Evolutionary conservation across 2,113 vertebrate species (phyloP), one percentile per base, ranked within the genome.

Genomic region (Proterorhinus semilunaris): DNA sequence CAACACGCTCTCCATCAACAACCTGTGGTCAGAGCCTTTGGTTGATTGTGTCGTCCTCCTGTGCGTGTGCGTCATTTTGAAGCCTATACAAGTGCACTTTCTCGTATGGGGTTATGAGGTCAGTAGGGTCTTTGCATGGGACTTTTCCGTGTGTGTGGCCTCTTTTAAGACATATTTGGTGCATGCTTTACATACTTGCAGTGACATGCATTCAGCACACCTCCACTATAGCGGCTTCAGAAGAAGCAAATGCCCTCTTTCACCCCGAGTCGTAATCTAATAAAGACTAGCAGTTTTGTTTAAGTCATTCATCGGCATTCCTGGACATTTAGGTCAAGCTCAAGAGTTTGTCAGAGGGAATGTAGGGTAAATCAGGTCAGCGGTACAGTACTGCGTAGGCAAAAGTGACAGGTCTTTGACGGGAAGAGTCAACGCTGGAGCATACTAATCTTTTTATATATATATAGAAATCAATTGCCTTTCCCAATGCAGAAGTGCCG

Each of bases 81-180:
- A 49, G 58, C 81, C 54, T 68, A 51, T 47, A 57, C 57, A 58
- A 71, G 72, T 73, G 57, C 63, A 59, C 57, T 42, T 59, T 15
- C 57, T 74, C 13, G 66, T 48, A 27, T n/a, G 8, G 10, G 11
- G 12, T 27, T 43, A 51, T 0, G n/a, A 55, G 73, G 65, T 67
- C n/a, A 44, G 75, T 82, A 72, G 63, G 83, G 65, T 89, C 80
- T 82, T 71, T 83, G 84, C 81, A 65, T 79, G 81, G 68, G 84
- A 85, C 59, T 83, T 83, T 81, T 70, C 58, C 78, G 8, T 47
- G 36, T 73, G 71, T 47, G 78, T 76, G 80, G 82, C 79, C 82
- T 67, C 72, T 53, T 53, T 16, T 13, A 44, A 65, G 21, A 4
- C 27, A 36, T 36, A 5, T 36, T 36, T 36, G 27, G 27, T 36